Evolutionary conservation across 2,888 invertebrate genomes (phyloP).

Genomic region (Iselma pallidipennis): DNA sequence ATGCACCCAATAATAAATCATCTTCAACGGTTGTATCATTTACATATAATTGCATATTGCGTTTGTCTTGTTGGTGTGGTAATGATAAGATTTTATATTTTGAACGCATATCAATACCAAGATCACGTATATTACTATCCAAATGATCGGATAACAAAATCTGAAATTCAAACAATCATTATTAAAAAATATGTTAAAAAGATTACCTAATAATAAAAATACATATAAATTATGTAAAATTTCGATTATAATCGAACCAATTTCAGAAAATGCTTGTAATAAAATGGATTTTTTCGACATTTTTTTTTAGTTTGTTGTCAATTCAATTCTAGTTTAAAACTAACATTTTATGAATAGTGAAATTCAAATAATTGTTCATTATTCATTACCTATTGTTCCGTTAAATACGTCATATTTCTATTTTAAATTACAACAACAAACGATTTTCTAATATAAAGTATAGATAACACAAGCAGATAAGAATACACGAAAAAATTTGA

Average conservation of each 20-base stretch:
- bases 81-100: conserved; percentile 31
- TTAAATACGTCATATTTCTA: background rate
- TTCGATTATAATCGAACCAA: background rate
- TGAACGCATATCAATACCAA: conserved; percentile 52
- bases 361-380: too few relatives aligned
- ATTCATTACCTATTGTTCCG: background rate
- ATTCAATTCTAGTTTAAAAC: too few relatives aligned
- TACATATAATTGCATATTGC: conserved; percentile 36
- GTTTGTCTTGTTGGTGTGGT: conserved; percentile 11
- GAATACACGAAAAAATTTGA: background rate
- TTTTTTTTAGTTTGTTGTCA: too few relatives aligned
- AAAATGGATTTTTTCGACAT: background rate
- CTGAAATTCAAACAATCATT: conserved; percentile 39
- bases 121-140: conserved; percentile 55
- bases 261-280: background rate
- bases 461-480: background rate
- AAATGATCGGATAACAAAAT: conserved; percentile 53
- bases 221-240: background rate
- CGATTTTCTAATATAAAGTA: background rate
- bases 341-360: too few relatives aligned
- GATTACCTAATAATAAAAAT: background rate
- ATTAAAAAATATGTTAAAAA: background rate
- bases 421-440: background rate
- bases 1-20: conserved; percentile 55
- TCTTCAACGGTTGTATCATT: conserved; percentile 47